A percentile compares a stretch with the other conserved stretches of the same genome.
phyloP scores from a whole-genome alignment of 2,113 vertebrate genomes.

The Chascanopsetta lugubris region DNA sequence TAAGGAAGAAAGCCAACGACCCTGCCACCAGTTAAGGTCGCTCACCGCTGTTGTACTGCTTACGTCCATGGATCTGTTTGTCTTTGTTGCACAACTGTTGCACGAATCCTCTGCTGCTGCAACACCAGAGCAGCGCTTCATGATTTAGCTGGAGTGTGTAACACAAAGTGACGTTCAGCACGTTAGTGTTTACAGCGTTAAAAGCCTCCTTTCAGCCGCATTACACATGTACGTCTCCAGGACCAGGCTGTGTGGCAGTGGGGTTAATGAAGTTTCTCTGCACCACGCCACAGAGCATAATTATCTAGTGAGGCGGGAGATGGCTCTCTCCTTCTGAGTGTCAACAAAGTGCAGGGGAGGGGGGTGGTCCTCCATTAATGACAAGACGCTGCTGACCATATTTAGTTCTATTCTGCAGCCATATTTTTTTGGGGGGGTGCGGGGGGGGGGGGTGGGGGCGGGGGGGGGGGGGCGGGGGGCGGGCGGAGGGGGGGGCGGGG shows the following conservation, averaged over 20 bases:
- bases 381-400: constrained; percentile 38
- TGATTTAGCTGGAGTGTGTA: constrained; percentile 74
- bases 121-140: constrained; percentile 55
- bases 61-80: too few species aligned
- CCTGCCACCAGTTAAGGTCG: too few species aligned
- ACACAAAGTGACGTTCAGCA: constrained; percentile 74
- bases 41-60: too few species aligned
- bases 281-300: constrained; percentile 72
- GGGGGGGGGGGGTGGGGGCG: too few species aligned
- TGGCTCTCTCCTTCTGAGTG: constrained; percentile 68
- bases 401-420: constrained; percentile 49
- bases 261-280: constrained; percentile 84
- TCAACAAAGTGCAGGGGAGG: constrained; percentile 76
- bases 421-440: too few species aligned
- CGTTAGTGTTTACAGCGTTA: constrained; percentile 77
- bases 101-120: constrained; percentile 43
- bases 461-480: constrained; percentile 19
- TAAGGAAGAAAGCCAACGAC: too few species aligned
- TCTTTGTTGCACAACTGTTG: not conserved
- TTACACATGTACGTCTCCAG: constrained; percentile 81
- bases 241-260: constrained; percentile 74
- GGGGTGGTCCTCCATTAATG: constrained; percentile 45
- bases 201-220: constrained; percentile 83
- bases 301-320: constrained; percentile 77
- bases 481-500: too few species aligned